Evolutionary conservation across 2,888 invertebrate genomes (phyloP), one percentile per base, ranked within the genome.

Genomic region (Digitonthophagus gazella): DNA sequence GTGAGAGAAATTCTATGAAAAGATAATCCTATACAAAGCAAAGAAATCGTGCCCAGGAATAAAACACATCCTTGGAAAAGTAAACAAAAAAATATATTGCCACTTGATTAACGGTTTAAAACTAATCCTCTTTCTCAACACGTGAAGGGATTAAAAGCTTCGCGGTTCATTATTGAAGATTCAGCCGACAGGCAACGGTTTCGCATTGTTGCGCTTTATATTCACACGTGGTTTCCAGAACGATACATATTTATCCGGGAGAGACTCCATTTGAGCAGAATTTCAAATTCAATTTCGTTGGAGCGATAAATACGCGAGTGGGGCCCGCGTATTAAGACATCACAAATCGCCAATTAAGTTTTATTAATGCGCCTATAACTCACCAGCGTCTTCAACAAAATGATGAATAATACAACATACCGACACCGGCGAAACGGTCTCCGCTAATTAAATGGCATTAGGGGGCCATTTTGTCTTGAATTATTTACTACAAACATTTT

Each of bases 321-420:
- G n/a, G n/a, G n/a, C n/a, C n/a, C n/a, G n/a, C n/a, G n/a, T n/a
- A 44, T 44, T 44, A 44, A 44, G 28, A 44, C 28, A 44, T 44
- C 28, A 44, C 28, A 44, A 44, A 44, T 44, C 61, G 61, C 20
- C 20, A 61, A 61, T 61, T 61, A 20, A 3, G 15, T 20, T 18
- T 61, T 61, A 61, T 61, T 61, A 61, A 61, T 61, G 61, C 61
- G 5, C 16, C 61, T n/a, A 61, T 61, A 61, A 61, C 16, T 61
- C 20, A 61, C 0, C 8, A 16, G 18, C n/a, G 8, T 18, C 61
- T 19, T 61, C 61, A 19, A 18, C 61, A 65, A 55, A 65, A 55
- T 65, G 65, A 55, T 55, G 65, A 65, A 65, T 65, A 44, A 65
- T 65, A 65, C 65, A 65, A 22, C 28, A 28, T 44, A 65, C 15